These are phyloP conservation scores for Brachionus paranguensis DNA, from an alignment of 1,140 invertebrate species.

Conservation along the genomic window DNA sequence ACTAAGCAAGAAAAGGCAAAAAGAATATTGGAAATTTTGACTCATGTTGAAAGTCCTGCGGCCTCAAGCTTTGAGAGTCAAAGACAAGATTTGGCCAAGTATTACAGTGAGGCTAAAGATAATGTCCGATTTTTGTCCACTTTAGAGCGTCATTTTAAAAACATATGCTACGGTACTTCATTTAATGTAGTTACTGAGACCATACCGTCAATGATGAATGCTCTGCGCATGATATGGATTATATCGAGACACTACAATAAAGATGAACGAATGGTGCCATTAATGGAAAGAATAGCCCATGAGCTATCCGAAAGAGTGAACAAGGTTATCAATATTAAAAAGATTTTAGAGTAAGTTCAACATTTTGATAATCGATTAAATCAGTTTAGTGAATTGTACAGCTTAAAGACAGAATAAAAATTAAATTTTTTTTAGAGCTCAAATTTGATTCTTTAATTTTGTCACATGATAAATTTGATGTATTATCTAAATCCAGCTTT, in stretches of 20 bases:
- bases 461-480: no score
- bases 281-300: slow-evolving; percentile 73
- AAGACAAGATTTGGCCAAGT: slow-evolving; percentile 62
- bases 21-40: slow-evolving; percentile 61
- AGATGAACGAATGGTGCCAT: slow-evolving; percentile 68
- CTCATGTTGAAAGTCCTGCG: slow-evolving; percentile 56
- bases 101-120: slow-evolving; percentile 71
- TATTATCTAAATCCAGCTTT: no score
- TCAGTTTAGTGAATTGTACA: no score
- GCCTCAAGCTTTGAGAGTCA: slow-evolving; percentile 58
- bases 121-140: slow-evolving; percentile 75
- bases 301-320: slow-evolving; percentile 69
- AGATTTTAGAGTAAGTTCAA: slow-evolving; percentile 62
- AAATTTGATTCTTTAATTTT: no score
- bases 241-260: slow-evolving; percentile 57
- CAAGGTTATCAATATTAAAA: slow-evolving; percentile 65
- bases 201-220: slow-evolving; percentile 71
- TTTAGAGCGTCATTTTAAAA: slow-evolving; percentile 72
- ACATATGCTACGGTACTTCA: slow-evolving; percentile 65
- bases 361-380: background rate
- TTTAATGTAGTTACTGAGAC: slow-evolving; percentile 63
- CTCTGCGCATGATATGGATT: slow-evolving; percentile 60
- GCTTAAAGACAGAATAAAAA: no score
- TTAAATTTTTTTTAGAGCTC: no score
- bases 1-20: slow-evolving; percentile 66